phyloP scores from a whole-genome alignment of 2,113 vertebrate species.

The Pongo abelii region DNA sequence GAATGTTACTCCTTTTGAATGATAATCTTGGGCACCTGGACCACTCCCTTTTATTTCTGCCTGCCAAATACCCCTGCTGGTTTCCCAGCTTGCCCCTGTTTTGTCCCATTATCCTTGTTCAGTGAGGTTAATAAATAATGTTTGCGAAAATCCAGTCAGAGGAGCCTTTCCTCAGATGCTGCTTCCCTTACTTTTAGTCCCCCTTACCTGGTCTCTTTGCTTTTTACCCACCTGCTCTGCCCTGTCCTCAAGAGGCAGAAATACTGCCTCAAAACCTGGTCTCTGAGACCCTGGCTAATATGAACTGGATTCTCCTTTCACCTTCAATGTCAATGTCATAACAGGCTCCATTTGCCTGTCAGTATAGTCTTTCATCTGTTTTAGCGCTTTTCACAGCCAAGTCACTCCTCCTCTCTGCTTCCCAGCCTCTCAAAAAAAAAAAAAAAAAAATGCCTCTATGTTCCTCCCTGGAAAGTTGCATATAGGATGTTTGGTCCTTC shows the following conservation, averaged over 20 bases:
- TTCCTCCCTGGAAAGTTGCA: not conserved
- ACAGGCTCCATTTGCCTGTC: not conserved
- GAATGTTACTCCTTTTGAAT: not conserved
- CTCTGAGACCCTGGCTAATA: not conserved
- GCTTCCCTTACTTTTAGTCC: not conserved
- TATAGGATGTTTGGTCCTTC: not conserved
- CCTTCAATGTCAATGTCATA: not conserved
- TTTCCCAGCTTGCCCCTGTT: not conserved
- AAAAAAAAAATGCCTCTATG: not conserved
- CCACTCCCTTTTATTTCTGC: not conserved
- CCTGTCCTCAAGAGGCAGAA: not conserved
- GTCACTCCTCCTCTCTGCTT: not conserved
- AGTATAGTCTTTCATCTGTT: not conserved
- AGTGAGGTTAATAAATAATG: slow-evolving; percentile 59
- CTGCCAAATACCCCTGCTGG: not conserved
- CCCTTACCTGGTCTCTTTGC: not conserved
- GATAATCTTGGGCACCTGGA: not conserved
- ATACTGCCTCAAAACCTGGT: not conserved
- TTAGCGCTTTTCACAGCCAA: not conserved
- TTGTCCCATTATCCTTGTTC: slow-evolving; percentile 48
- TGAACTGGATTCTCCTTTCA: not conserved
- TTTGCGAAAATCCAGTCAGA: not conserved
- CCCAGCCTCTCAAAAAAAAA: not conserved
- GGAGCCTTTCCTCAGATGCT: not conserved
- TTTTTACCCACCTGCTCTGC: not conserved